Base-by-base conservation (phyloP, 2,888 invertebrate species). In the Cecidostiba fungosa region DNA sequence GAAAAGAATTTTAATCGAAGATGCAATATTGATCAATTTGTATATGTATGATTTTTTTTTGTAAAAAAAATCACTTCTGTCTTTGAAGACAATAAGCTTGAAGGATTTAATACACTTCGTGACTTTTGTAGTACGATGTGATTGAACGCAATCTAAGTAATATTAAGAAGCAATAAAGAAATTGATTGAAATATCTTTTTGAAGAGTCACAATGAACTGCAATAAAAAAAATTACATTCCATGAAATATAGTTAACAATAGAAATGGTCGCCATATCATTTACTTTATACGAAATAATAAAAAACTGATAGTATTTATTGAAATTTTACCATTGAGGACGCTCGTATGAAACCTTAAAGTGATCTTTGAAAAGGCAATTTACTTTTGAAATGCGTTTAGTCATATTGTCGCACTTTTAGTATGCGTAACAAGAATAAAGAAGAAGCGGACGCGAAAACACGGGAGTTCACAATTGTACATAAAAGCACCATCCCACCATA, bases 401-500 rank as follows among this genome's bases (percentile, higher is more conserved):
- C 62, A 72, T 50, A 47, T 50, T 59, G 26, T 26, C 19, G 36
- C 12, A 26, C 74, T 50, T 14, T 50, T n/a, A 32, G 59, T 36
- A 43, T 43, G 66, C 50, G 70, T 74, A 85, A 76, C 73, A 78
- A 80, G 29, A 85, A 73, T 62, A 79, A 77, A 78, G 54, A 84
- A 73, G 80, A 77, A 79, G 70, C 81, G 43, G 77, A 73, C 72
- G 87, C 90, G 91, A 91, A 91, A 89, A 89, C 89, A 85, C 90
- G 90, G 91, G 90, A 91, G 90, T 90, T 91, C 91, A 91, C 92
- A 89, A 91, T 90, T 93, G 93, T 93, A 93, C 88, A 93, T 93
- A 93, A 90, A 91, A 91, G 91, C 92, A 92, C 91, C 91, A 91
- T 92, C 89, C 78, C 91, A 91, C 91, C 92, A 91, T 91, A 89